phyloP scores from a whole-genome alignment of 2,113 vertebrate genomes.

The Nothocercus nigrocapillus region DNA sequence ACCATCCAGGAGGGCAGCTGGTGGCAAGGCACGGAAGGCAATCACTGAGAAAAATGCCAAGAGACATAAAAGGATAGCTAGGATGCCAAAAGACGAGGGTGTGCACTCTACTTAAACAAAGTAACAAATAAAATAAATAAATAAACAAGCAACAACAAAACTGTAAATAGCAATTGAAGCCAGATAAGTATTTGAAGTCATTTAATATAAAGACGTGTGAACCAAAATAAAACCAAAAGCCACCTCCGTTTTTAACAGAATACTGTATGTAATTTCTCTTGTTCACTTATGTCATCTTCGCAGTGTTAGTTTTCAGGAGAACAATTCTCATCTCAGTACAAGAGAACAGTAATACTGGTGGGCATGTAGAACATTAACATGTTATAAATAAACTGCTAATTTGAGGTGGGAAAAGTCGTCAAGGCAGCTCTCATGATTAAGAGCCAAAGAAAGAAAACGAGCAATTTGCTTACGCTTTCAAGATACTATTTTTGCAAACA shows the following conservation, averaged over 20 bases:
- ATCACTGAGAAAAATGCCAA: background rate
- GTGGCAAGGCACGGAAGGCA: fast-evolving
- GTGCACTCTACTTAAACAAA: background rate
- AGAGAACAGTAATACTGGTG: background rate
- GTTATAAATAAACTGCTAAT: conserved; percentile 65
- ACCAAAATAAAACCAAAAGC: background rate
- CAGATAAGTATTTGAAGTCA: background rate
- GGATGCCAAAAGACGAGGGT: background rate
- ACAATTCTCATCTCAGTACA: conserved; percentile 57
- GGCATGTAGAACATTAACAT: conserved; percentile 47
- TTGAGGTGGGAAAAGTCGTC: conserved; percentile 53
- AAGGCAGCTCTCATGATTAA: conserved; percentile 31
- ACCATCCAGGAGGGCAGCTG: background rate
- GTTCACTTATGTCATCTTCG: background rate
- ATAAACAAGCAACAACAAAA: background rate
- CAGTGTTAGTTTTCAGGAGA: background rate
- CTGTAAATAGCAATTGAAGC: background rate
- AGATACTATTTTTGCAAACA: background rate
- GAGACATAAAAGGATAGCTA: background rate
- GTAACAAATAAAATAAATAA: background rate
- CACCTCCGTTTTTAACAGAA: conserved; percentile 6
- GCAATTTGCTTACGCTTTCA: conserved; percentile 12
- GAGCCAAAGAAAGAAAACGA: conserved; percentile 30
- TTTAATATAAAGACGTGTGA: background rate
- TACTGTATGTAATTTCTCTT: background rate